These are phyloP conservation scores for Leistus spinibarbis DNA, from an alignment of 2,888 invertebrate genomes.

Conservation along the genomic window DNA sequence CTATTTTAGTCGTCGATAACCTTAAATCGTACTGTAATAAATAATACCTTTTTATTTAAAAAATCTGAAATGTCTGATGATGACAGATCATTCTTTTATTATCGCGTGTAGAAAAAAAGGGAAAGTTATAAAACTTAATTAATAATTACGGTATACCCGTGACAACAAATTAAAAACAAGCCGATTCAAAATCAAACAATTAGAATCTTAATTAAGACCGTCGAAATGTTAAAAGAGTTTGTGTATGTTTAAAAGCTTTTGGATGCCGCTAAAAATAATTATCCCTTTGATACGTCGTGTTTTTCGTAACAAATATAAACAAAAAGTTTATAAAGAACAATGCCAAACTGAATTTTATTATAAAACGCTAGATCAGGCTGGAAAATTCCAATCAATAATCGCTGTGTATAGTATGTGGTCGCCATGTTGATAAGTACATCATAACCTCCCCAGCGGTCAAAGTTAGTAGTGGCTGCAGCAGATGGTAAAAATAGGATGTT, in stretches of 20 bases:
- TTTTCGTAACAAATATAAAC: neutral
- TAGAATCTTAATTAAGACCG: neutral
- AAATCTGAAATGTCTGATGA: neutral
- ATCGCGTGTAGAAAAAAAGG: neutral
- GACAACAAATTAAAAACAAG: slow-evolving; percentile 21
- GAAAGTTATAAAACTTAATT: slow-evolving; percentile 23
- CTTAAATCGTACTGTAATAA: neutral
- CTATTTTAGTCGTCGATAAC: too few relatives aligned
- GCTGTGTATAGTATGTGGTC: neutral
- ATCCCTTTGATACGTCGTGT: neutral
- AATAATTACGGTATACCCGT: slow-evolving; percentile 24
- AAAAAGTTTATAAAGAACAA: too few relatives aligned
- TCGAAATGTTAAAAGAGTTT: neutral
- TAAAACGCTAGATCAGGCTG: neutral
- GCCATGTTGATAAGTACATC: neutral
- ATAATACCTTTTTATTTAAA: neutral
- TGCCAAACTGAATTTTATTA: neutral
- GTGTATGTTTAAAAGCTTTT: neutral
- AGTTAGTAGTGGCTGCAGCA: neutral
- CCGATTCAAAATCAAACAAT: slow-evolving; percentile 3
- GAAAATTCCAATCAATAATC: neutral
- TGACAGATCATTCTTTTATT: neutral
- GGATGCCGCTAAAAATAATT: neutral
- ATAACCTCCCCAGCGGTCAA: neutral
- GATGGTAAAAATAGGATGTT: slow-evolving; percentile 20